A percentile compares a stretch with the other conserved stretches of the same genome.
phyloP scores from a whole-genome alignment of 2,888 invertebrate species.

The Heliconius erato region DNA sequence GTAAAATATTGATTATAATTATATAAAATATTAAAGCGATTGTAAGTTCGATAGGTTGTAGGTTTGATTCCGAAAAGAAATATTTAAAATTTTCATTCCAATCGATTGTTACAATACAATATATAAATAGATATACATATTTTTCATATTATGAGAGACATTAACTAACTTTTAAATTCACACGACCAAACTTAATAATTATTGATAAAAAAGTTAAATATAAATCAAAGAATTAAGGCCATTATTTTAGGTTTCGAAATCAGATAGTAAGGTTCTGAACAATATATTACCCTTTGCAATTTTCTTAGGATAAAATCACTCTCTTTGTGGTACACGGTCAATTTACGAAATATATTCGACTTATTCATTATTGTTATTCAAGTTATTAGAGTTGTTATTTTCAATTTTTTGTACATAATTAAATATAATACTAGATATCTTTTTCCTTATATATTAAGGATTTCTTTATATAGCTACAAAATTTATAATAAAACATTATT shows the following conservation, averaged over 20 bases:
- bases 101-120: no score
- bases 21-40: no score
- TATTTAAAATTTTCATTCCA: no score
- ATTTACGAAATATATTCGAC: slow-evolving; percentile 5
- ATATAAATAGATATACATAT: no score
- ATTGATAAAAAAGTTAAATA: neutral
- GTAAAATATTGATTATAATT: neutral
- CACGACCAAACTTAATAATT: neutral
- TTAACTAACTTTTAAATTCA: neutral
- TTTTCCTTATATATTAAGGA: neutral
- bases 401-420: neutral
- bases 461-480: no score
- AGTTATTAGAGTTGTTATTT: neutral
- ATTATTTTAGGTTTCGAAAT: slow-evolving; percentile 43
- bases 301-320: slow-evolving; percentile 43
- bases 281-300: slow-evolving; percentile 44
- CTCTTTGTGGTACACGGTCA: neutral
- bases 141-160: no score
- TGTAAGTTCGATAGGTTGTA: no score
- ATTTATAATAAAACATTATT: neutral
- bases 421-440: neutral
- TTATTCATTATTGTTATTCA: slow-evolving; percentile 4
- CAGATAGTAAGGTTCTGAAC: slow-evolving; percentile 44
- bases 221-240: slow-evolving; percentile 11
- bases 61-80: no score